These are phyloP conservation scores for Eledone cirrhosa DNA, from an alignment of 2,888 invertebrate genomes.

Conservation along the genomic window DNA sequence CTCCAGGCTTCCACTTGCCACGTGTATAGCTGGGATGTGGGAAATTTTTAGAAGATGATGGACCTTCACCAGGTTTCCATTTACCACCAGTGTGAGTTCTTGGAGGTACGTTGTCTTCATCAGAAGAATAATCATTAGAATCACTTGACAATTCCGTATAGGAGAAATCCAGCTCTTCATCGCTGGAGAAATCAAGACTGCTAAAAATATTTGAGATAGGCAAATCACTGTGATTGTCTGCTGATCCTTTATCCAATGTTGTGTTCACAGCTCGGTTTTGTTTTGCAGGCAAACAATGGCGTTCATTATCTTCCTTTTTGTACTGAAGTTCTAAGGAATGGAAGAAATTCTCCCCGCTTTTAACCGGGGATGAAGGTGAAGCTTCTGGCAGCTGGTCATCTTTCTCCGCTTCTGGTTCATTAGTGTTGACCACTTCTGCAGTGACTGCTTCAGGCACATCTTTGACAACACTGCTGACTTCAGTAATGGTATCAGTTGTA, in stretches of 20 bases:
- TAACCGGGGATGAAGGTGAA: background rate
- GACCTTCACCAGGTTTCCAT: slow-evolving; percentile 73
- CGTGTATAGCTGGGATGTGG: slow-evolving; percentile 37
- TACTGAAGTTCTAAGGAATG: slow-evolving; percentile 74
- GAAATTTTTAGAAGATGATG: slow-evolving; percentile 32
- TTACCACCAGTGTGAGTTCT: slow-evolving; percentile 72
- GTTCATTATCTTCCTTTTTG: slow-evolving; percentile 39
- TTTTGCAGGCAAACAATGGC: background rate
- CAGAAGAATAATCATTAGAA: slow-evolving; percentile 50
- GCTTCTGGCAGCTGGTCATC: background rate
- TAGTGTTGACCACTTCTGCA: background rate
- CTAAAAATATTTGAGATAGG: slow-evolving; percentile 61
- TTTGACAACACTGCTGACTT: background rate
- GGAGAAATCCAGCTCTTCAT: slow-evolving; percentile 42
- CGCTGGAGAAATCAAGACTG: slow-evolving; percentile 53
- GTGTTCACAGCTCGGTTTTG: background rate
- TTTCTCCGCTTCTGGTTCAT: background rate
- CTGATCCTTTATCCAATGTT: background rate
- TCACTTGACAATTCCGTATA: slow-evolving; percentile 37
- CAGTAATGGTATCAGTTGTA: background rate
- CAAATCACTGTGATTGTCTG: slow-evolving; percentile 38
- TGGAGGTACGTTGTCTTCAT: slow-evolving; percentile 49
- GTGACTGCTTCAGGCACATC: background rate
- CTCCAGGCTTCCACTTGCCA: slow-evolving; percentile 85
- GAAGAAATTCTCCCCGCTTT: slow-evolving; percentile 75